Evolutionary conservation across 2,888 invertebrate species (phyloP).

Genomic region (Philonicus albiceps): DNA sequence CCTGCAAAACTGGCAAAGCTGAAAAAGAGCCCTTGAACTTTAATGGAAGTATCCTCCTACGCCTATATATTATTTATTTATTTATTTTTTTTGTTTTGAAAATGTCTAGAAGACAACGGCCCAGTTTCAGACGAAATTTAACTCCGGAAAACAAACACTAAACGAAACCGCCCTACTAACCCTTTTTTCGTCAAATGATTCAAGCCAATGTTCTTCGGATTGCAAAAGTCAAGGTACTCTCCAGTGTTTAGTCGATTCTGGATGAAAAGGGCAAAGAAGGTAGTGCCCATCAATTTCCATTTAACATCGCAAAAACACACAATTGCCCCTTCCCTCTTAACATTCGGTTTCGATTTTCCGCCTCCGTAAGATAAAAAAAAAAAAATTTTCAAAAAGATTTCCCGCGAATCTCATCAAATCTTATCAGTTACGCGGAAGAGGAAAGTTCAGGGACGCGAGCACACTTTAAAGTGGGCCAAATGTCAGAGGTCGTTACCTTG

Average conservation of each 20-base stretch:
- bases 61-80: too few relatives aligned
- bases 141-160: background rate
- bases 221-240: background rate
- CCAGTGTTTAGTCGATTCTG: background rate
- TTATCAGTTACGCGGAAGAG: background rate
- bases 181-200: background rate
- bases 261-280: background rate
- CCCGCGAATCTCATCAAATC: background rate
- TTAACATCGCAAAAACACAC: background rate
- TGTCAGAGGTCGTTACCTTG: background rate
- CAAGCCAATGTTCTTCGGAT: background rate
- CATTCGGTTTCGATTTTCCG: background rate
- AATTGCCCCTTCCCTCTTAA: background rate
- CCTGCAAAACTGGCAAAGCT: background rate
- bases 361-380: background rate
- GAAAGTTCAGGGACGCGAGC: background rate
- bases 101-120: background rate
- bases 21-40: background rate
- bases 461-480: background rate
- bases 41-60: background rate
- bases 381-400: background rate
- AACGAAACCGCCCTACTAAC: background rate
- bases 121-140: background rate
- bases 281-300: background rate
- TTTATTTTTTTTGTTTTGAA: too few relatives aligned